Evolutionary conservation across 2,797 vertebrate species (phyloP), one percentile per base, ranked within the genome.

Genomic region (Chelon labrosus): DNA sequence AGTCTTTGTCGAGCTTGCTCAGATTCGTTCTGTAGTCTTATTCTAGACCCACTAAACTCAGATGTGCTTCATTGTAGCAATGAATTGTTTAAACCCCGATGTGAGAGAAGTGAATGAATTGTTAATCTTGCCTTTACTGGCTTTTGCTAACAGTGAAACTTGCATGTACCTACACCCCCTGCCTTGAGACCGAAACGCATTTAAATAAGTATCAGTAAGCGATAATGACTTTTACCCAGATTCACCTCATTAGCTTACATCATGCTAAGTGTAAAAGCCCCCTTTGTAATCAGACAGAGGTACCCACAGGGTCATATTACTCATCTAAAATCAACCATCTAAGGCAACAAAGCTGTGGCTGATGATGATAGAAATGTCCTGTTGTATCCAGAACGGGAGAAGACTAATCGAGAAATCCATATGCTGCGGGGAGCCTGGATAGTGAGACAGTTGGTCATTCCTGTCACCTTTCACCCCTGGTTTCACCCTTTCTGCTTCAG

Each of bases 401-500:
- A 62, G 57, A 31, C 70, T 65, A 20, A 80, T 75, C 9, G 1
- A 19, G 51, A 79, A 11, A 62, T 89, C 80, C 85, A 85, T 85
- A 84, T 75, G 85, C 67, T 65, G 67, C 59, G 11, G 1, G 13
- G 56, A 58, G 80, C 64, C 65, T 20, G 35, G 19, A 37, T 14
- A 63, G 58, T 64, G 50, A 79, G 68, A 62, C 75, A 66, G 70
- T 52, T 66, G 59, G 75, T 83, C 86, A 84, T 77, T 79, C 71
- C 59, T 14, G 50, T 83, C 86, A 89, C 83, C 87, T 88, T 84
- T 86, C 60, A 89, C 88, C 91, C 87, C 67, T 16, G 1, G 63
- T 70, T 55, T 74, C 86, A 80, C 79, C 87, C 70, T 84, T 84
- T 62, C 77, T 66, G 68, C 75, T 79, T 60, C 64, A 83, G 73